A percentile compares a stretch with the other conserved stretches of the same genome.
Evolutionary conservation across 2,113 vertebrate genomes (phyloP).

Genomic region (Myotis brandtii): DNA sequence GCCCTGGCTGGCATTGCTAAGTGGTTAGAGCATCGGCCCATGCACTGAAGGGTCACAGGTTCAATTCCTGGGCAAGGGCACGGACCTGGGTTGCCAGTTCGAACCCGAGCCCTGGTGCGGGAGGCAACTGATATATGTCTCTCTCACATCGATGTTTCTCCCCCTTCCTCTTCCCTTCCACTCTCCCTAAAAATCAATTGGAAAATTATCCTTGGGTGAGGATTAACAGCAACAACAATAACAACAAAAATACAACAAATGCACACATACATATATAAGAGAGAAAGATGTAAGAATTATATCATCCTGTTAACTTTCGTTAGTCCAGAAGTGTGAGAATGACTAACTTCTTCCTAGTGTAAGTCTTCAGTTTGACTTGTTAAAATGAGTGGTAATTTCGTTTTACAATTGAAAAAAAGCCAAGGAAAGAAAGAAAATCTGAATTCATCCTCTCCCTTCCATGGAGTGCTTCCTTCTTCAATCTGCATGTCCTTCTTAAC

Average conservation of each 20-base stretch:
- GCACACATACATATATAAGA: background rate
- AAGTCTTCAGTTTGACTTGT: background rate
- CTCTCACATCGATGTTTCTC: no score
- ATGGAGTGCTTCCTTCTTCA: background rate
- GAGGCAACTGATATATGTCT: no score
- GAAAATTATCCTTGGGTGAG: no score
- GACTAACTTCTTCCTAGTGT: background rate
- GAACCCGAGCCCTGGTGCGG: no score
- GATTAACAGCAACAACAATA: no score
- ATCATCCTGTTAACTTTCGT: background rate
- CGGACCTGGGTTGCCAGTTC: no score
- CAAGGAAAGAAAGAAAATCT: background rate
- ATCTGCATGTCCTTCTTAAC: background rate
- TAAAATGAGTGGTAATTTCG: conserved; percentile 22
- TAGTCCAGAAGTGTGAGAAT: background rate
- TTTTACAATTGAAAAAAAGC: background rate
- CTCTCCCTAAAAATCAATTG: no score
- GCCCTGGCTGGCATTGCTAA: no score
- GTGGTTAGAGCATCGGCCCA: no score
- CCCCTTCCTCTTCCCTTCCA: no score
- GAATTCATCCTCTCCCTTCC: background rate
- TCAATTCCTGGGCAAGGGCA: no score
- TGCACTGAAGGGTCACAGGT: no score
- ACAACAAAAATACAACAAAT: background rate
- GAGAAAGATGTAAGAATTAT: background rate